These are phyloP conservation scores for Chinchilla lanigera DNA, from an alignment of 2,113 vertebrate species.

Conservation along the genomic window DNA sequence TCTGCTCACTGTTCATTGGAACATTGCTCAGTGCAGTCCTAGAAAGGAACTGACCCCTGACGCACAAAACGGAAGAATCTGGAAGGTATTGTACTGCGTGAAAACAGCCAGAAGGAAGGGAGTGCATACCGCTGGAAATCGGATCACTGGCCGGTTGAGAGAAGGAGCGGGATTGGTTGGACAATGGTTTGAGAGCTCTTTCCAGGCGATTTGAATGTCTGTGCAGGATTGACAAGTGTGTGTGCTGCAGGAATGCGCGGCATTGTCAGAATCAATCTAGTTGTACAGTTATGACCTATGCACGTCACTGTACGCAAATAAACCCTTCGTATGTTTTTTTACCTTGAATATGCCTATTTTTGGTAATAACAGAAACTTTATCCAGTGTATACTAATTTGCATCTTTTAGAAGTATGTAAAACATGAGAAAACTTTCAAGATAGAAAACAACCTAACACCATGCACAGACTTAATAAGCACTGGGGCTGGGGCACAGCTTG, in stretches of 20 bases:
- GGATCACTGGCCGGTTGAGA: not conserved
- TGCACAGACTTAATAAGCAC: not conserved
- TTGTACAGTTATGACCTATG: not conserved
- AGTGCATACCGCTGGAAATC: not conserved
- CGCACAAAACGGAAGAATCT: not conserved
- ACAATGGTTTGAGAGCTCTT: not conserved
- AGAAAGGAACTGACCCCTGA: not conserved
- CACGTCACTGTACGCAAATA: not conserved
- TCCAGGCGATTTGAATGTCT: not conserved
- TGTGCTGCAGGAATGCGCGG: not conserved
- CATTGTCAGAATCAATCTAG: not conserved
- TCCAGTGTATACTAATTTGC: not conserved
- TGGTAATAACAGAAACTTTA: not conserved
- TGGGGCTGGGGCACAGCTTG: too few species aligned
- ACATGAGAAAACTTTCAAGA: not conserved
- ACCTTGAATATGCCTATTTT: not conserved
- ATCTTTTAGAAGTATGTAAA: not conserved
- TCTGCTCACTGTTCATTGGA: too few species aligned
- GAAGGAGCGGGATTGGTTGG: not conserved
- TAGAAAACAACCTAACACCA: not conserved
- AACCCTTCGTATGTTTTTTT: not conserved
- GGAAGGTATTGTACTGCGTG: not conserved
- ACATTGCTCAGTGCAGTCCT: not conserved
- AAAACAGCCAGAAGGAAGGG: not conserved
- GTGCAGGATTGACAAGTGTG: not conserved